These are phyloP conservation scores for Drosophila peninsularis DNA, from an alignment of 2,888 invertebrate genomes.

Conservation along the genomic window DNA sequence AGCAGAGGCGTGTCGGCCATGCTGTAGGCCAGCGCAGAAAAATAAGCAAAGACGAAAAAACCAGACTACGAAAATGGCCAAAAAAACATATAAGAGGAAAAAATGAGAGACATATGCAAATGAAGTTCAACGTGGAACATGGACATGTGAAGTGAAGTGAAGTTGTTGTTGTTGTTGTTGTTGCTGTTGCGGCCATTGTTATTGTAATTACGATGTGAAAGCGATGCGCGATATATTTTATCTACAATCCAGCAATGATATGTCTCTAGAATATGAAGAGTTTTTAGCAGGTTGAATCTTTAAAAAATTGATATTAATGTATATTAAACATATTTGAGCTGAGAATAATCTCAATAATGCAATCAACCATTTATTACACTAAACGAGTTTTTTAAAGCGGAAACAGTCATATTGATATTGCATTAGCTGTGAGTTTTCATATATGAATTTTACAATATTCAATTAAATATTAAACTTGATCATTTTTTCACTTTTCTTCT, in stretches of 20 bases:
- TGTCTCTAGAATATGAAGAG: conserved; percentile 1
- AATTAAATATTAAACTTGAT: no score
- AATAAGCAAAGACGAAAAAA: conserved; percentile 3
- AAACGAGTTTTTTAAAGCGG: no score
- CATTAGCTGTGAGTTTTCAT: no score
- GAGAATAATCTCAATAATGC: no score
- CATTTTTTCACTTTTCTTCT: no score
- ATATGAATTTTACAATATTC: no score
- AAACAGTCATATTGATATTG: no score
- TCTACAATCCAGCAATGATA: conserved; percentile 53
- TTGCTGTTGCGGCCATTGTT: conserved; percentile 20
- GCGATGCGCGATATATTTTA: conserved; percentile 13
- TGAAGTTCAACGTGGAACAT: conserved; percentile 28
- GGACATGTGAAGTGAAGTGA: conserved; percentile 22
- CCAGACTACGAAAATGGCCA: not conserved
- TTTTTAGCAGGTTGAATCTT: not conserved
- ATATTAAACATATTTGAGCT: no score
- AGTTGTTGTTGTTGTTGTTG: conserved; percentile 1
- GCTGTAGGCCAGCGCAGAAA: conserved; percentile 1
- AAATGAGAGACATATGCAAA: conserved; percentile 41
- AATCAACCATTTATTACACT: no score
- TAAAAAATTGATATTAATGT: no score
- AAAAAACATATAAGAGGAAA: not conserved
- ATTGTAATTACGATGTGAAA: conserved; percentile 31
- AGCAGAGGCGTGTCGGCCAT: conserved; percentile 17